Conservation (phyloP, 2,888 invertebrate genomes). For the Toxonevra muliebris region DNA sequence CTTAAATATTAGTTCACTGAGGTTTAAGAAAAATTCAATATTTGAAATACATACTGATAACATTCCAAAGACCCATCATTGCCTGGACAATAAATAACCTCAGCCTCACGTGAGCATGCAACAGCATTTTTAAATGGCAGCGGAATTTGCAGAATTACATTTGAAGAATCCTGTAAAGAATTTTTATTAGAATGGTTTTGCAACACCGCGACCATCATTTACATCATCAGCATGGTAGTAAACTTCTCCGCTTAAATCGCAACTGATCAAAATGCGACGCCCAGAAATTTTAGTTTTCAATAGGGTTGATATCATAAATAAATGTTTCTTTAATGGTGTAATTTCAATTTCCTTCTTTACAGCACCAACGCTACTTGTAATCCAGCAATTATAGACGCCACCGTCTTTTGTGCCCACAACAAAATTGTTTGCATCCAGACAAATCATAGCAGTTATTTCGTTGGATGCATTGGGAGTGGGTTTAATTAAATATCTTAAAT, state of each 20-base stretch:
- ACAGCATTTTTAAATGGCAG: conserved; percentile 61
- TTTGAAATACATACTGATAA: conserved; percentile 47
- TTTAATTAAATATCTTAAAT: conserved; percentile 32
- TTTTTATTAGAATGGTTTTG: neutral
- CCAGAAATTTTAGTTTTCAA: conserved; percentile 48
- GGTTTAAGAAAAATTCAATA: neutral
- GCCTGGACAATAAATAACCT: conserved; percentile 57
- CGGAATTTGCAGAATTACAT: conserved; percentile 58
- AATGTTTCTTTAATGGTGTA: conserved; percentile 53
- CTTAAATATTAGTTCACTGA: no score
- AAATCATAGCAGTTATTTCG: conserved; percentile 52
- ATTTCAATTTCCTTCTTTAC: conserved; percentile 48
- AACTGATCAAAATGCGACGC: conserved; percentile 55
- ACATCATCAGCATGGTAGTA: conserved; percentile 55
- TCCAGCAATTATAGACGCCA: conserved; percentile 55
- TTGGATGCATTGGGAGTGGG: conserved; percentile 28
- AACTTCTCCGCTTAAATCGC: conserved; percentile 63
- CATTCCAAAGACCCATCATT: conserved; percentile 58
- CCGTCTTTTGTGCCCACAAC: conserved; percentile 61
- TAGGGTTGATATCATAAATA: conserved; percentile 56
- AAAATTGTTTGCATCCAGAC: conserved; percentile 51
- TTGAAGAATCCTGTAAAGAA: conserved; percentile 48
- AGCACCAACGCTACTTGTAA: conserved; percentile 31
- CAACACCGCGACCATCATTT: conserved; percentile 13
- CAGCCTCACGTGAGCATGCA: conserved; percentile 55